Base-by-base conservation (phyloP, 2,888 invertebrate genomes). In the Patella ulyssiponensis region DNA sequence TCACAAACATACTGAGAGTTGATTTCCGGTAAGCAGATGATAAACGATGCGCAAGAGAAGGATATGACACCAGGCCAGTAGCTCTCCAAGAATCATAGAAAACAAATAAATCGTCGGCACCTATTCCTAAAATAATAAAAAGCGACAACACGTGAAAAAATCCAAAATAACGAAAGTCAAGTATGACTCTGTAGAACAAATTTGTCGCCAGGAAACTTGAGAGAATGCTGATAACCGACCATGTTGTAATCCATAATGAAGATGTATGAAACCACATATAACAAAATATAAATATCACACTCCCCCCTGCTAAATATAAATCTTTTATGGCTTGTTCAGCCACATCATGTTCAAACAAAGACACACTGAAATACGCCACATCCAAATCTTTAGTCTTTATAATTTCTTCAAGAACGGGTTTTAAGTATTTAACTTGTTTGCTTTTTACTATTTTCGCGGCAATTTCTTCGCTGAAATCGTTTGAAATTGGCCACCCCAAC, bases 11-110 rank as follows among this genome's bases (percentile, higher is more conserved):
- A 72, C 84, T 85, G 17, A 80, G 64, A 9, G 82, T 83, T 2
- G 86, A 84, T 53, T 83, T 84, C 17, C 77, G 78, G 78, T 86
- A 88, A 12, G 86, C 85, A 69, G 82, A 83, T 14, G 86, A 82
- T 23, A 87, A 78, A n/a, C 87, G 77, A 64, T 85, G 85, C 4
- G 84, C 84, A n/a, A 87, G 73, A 27, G 78, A 80, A 2, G 82
- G 83, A 53, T 81, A 85, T 0, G 74, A n/a, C 12, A 79, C 71
- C 52, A 77, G 81, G 5, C 80, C 82, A 0, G 85, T 83, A 17
- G 80, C 80, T 70, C 83, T 79, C 88, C 88, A 88, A 4, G 84
- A 79, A 74, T 88, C 88, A 69, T 85, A 79, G 74, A 88, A 88
- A 3, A 88, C 85, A 74, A 88, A 86, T 15, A 86, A 69, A 58